These are phyloP conservation scores for Fundulus diaphanus DNA, from an alignment of 2,797 vertebrate genomes.

Conservation along the genomic window DNA sequence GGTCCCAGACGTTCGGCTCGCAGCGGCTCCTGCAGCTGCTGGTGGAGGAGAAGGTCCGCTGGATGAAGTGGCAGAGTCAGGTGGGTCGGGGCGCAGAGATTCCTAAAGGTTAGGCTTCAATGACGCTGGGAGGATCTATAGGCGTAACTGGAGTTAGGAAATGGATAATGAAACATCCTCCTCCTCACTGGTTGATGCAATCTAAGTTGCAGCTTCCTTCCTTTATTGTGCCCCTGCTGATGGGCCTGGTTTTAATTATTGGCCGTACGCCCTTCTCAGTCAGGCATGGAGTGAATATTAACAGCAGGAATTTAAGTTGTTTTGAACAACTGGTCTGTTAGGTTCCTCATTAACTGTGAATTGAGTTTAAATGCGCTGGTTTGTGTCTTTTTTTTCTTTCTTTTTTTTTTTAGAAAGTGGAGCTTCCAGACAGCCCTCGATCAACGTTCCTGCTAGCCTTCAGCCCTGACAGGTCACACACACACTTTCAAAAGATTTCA, in stretches of 20 bases:
- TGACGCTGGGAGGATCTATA: no score
- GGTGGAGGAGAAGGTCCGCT: slow-evolving; percentile 97
- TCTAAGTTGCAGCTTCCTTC: no score
- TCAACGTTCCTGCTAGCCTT: slow-evolving; percentile 99
- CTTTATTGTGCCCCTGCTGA: no score
- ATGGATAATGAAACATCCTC: no score
- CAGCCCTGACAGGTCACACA: slow-evolving; percentile 95
- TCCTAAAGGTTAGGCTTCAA: no score
- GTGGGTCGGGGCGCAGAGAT: slow-evolving; percentile 62
- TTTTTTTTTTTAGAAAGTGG: slow-evolving; percentile 98
- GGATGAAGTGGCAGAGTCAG: slow-evolving; percentile 99
- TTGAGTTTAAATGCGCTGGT: slow-evolving; percentile 39
- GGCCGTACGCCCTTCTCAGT: no score
- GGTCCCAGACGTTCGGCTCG: slow-evolving; percentile 89
- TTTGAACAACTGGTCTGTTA: neutral
- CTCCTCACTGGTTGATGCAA: no score
- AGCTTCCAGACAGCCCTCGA: slow-evolving; percentile 98
- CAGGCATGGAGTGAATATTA: neutral
- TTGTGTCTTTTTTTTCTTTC: no score
- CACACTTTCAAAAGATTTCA: neutral
- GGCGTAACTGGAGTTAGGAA: no score
- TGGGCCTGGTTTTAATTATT: no score
- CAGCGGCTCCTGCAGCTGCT: slow-evolving; percentile 95
- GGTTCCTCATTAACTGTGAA: neutral
- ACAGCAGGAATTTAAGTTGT: neutral